Evolutionary conservation across 2,888 invertebrate species (phyloP).

Genomic region (Ischnus inquisitorius): DNA sequence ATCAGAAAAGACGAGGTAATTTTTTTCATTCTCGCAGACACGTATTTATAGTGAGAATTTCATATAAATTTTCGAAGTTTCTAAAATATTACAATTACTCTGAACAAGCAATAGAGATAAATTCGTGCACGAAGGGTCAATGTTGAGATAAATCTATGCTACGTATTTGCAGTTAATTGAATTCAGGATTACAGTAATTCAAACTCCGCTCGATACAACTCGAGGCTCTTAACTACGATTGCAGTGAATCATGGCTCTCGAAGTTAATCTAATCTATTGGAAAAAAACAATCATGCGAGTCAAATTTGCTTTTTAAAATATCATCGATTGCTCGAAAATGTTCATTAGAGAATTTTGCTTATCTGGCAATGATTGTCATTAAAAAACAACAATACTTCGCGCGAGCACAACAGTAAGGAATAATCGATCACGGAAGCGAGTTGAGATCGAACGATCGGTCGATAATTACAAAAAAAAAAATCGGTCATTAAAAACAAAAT

Average conservation of each 20-base stretch:
- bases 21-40: too few species aligned
- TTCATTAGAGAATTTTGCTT: background rate
- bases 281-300: background rate
- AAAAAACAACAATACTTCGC: too few species aligned
- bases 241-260: background rate
- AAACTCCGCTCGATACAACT: background rate
- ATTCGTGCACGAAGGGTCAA: too few species aligned
- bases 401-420: too few species aligned
- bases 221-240: background rate
- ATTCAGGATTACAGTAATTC: background rate
- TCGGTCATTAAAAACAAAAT: background rate
- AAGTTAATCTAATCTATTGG: background rate
- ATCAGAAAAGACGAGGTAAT: too few species aligned
- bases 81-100: too few species aligned
- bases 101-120: too few species aligned
- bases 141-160: background rate
- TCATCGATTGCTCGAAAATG: background rate
- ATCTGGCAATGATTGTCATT: background rate
- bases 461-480: background rate
- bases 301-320: background rate
- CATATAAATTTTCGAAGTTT: too few species aligned
- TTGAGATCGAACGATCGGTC: too few species aligned
- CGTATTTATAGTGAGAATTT: too few species aligned
- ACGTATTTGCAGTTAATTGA: background rate
- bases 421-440: too few species aligned